Conservation (phyloP, 2,113 vertebrate species). For the Myanophis thanlyinensis region DNA sequence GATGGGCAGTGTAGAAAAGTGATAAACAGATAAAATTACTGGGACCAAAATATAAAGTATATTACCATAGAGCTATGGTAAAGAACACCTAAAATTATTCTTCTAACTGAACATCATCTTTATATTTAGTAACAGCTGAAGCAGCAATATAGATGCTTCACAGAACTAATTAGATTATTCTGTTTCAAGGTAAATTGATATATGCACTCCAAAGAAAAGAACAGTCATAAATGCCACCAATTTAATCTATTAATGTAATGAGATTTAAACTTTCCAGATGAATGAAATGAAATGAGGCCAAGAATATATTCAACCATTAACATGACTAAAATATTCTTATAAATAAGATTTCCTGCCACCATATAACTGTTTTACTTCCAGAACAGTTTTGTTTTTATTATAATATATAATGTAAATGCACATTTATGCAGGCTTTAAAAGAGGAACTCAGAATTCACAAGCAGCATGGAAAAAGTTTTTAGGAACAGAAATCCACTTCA, state of each 20-base stretch:
- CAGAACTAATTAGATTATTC: constrained; percentile 24
- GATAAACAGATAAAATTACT: not conserved
- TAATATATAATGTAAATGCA: not conserved
- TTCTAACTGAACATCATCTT: constrained; percentile 17
- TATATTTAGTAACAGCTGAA: constrained; percentile 37
- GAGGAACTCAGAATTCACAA: not conserved
- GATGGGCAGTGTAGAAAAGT: not conserved
- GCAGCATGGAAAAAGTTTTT: not conserved
- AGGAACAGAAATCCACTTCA: not conserved
- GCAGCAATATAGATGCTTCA: constrained; percentile 27
- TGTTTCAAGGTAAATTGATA: constrained; percentile 30
- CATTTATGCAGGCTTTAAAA: not conserved
- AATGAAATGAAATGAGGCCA: constrained; percentile 13
- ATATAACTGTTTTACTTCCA: not conserved
- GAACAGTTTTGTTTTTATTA: not conserved
- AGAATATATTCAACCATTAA: constrained; percentile 13
- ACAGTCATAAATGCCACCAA: constrained; percentile 30
- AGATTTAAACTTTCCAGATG: constrained; percentile 28
- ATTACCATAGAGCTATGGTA: not conserved
- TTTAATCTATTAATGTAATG: constrained; percentile 36
- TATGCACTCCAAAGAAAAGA: constrained; percentile 16
- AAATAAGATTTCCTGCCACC: not conserved
- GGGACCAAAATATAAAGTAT: not conserved
- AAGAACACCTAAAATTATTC: not conserved
- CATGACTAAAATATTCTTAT: constrained; percentile 20